phyloP scores from a whole-genome alignment of 2,113 vertebrate genomes.

The Pseudorhombus dupliciocellatus region DNA sequence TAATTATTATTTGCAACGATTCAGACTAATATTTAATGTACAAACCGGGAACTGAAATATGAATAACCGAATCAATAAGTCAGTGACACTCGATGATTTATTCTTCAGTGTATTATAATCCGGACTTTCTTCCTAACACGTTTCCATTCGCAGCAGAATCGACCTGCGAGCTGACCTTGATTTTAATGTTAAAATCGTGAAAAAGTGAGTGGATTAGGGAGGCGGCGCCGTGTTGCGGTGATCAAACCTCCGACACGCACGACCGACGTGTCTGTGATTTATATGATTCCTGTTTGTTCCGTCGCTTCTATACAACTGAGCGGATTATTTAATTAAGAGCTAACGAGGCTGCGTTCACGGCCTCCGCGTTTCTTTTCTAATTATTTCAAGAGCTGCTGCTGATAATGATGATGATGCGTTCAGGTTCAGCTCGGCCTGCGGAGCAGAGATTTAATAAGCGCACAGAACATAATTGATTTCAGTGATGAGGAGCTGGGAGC shows the following conservation, averaged over 20 bases:
- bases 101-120: not conserved
- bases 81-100: not conserved
- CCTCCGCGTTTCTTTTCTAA: constrained; percentile 62
- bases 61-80: not conserved
- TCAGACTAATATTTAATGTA: not conserved
- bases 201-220: not conserved
- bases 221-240: not conserved
- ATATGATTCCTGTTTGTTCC: constrained; percentile 21
- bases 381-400: constrained; percentile 58
- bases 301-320: constrained; percentile 34
- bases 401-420: constrained; percentile 22
- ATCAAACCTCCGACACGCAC: not conserved
- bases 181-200: not conserved
- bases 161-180: no score
- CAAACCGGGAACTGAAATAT: no score
- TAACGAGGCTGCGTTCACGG: constrained; percentile 68
- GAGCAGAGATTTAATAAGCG: constrained; percentile 58
- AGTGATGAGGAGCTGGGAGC: constrained; percentile 33
- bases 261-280: not conserved
- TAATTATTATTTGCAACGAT: not conserved
- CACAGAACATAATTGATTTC: constrained; percentile 62
- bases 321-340: constrained; percentile 70
- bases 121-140: not conserved
- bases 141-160: not conserved
- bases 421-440: constrained; percentile 48